Evolutionary conservation across 2,113 vertebrate genomes (phyloP).

Genomic region (Mobula birostris): DNA sequence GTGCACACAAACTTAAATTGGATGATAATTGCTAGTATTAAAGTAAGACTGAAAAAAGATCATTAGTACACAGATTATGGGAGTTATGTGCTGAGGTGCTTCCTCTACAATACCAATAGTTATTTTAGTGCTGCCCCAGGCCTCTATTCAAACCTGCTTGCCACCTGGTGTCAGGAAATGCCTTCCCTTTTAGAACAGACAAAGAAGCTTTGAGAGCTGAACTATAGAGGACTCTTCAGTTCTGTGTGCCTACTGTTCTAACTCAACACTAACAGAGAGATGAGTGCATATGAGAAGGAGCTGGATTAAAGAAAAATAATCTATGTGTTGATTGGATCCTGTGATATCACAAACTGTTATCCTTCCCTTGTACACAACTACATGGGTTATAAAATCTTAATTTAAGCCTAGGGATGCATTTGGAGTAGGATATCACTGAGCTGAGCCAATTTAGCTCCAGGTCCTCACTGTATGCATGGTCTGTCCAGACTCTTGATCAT

Average conservation of each 20-base stretch:
- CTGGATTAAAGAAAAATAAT: conserved; percentile 25
- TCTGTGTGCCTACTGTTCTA: conserved; percentile 29
- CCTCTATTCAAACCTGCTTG: conserved; percentile 17
- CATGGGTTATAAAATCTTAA: background rate
- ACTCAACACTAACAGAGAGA: background rate
- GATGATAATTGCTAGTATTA: background rate
- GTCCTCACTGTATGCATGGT: background rate
- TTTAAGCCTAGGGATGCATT: background rate
- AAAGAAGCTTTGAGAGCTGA: conserved; percentile 32
- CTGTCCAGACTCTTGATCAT: background rate
- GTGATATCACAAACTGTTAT: background rate
- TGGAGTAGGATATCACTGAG: background rate
- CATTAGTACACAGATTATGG: background rate
- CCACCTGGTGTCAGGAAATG: conserved; percentile 21
- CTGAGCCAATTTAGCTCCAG: background rate
- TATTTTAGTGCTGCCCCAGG: background rate
- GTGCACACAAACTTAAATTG: background rate
- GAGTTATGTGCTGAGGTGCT: background rate
- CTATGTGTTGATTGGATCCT: background rate
- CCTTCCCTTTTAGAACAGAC: background rate
- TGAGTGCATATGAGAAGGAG: background rate
- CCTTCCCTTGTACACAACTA: background rate
- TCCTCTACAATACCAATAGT: background rate
- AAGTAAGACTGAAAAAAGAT: background rate
- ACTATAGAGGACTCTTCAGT: background rate